Evolutionary conservation across 2,888 invertebrate genomes (phyloP).

Genomic region (Phyllotreta striolata): DNA sequence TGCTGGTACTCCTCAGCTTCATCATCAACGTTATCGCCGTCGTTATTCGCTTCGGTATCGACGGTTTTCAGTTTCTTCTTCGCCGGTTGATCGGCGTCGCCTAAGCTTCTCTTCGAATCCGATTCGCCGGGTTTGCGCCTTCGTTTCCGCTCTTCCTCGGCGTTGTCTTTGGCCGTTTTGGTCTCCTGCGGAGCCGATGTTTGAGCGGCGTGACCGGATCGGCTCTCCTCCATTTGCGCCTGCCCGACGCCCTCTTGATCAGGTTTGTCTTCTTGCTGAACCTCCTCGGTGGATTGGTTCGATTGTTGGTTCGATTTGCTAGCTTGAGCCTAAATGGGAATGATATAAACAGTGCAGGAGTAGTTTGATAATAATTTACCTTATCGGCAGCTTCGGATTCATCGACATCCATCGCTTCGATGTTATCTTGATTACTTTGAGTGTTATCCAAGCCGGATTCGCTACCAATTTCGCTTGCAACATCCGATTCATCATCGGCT

Average conservation of each 20-base stretch:
- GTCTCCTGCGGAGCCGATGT: slow-evolving; percentile 53
- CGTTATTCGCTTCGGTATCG: slow-evolving; percentile 62
- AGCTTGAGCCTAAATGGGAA: slow-evolving; percentile 61
- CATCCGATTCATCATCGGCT: slow-evolving; percentile 53
- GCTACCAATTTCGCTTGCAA: slow-evolving; percentile 55
- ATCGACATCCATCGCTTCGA: slow-evolving; percentile 61
- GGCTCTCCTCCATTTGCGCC: slow-evolving; percentile 76
- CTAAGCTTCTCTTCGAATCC: slow-evolving; percentile 75
- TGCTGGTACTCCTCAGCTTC: slow-evolving; percentile 76
- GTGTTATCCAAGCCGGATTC: slow-evolving; percentile 55
- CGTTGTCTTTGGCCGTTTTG: slow-evolving; percentile 50
- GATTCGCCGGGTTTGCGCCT: slow-evolving; percentile 79
- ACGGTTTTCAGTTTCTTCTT: slow-evolving; percentile 70
- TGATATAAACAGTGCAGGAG: not conserved
- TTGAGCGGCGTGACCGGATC: slow-evolving; percentile 71
- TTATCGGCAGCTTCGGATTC: slow-evolving; percentile 62
- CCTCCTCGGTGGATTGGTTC: slow-evolving; percentile 61
- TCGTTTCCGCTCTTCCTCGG: slow-evolving; percentile 62
- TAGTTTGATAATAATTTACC: slow-evolving; percentile 48
- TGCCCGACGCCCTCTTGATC: slow-evolving; percentile 76
- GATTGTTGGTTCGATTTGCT: slow-evolving; percentile 53
- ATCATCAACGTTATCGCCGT: slow-evolving; percentile 55
- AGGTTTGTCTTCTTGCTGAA: slow-evolving; percentile 68
- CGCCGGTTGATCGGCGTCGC: slow-evolving; percentile 69
- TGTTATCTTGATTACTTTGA: slow-evolving; percentile 57